Base-by-base conservation (phyloP, 1,140 invertebrate species). In the Ceratina calcarata region DNA sequence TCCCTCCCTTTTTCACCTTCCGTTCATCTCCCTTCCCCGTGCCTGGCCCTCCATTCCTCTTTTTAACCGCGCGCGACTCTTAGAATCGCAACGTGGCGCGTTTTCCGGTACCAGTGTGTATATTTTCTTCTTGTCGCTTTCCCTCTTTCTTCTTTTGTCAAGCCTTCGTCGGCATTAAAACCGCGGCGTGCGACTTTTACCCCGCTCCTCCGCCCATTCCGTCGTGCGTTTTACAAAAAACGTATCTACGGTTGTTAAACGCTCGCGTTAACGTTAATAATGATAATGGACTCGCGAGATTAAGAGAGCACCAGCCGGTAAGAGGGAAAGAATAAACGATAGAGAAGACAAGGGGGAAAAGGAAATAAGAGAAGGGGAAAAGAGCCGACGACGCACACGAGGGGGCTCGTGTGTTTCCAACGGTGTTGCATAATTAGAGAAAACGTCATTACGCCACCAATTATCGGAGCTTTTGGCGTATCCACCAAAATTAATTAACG, bases 201-300 rank as follows among this genome's bases (percentile, higher is more conserved):
- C 37, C 37, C 8, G 27, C 27, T 4, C 27, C 27, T 4, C 27
- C 27, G 37, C 8, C 37, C 37, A 10, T 45, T 6, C n/a, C 20
- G 15, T 57, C 37, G 57, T 58, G 32, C 66, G n/a, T 70, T 57
- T 79, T 58, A 72, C 69, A 74, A 80, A 85, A 76, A 68, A 86
- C 65, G 78, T 78, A 81, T 69, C 60, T 68, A 60, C 74, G 84
- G 61, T 78, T 75, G 81, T 83, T 86, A 80, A 83, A 82, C 65
- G 66, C 55, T 72, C 68, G 69, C 78, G 74, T 82, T 82, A 80
- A 80, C 57, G 74, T 87, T 87, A 87, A 86, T 86, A 87, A 88
- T 64, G 67, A 82, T 87, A 84, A 88, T 88, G 86, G 86, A 78
- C 76, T 67, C 60, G 78, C 73, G 78, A 72, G 69, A 78, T 65